Evolutionary conservation across 2,113 vertebrate genomes (phyloP).

Genomic region (Paradoxurus hermaphroditus): DNA sequence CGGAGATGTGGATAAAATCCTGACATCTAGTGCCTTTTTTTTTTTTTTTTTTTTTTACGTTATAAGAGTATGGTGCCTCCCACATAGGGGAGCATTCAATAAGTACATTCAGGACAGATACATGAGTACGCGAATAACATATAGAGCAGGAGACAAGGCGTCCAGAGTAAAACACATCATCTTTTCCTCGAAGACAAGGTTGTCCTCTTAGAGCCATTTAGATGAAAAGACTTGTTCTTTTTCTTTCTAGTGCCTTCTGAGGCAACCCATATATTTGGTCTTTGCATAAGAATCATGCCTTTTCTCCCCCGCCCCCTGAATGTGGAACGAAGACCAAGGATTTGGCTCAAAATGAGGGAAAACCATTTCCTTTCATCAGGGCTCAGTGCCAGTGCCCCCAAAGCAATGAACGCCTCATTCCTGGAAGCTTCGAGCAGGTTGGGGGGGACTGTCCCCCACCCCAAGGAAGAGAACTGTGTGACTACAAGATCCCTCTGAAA

Average conservation of each 20-base stretch:
- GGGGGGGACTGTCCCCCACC: too few relatives aligned
- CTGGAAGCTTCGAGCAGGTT: background rate
- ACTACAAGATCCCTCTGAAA: accelerated
- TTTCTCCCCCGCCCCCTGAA: background rate
- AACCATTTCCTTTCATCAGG: background rate
- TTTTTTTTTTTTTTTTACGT: background rate
- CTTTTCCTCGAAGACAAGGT: background rate
- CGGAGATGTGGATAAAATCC: background rate
- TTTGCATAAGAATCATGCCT: background rate
- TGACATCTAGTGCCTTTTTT: background rate
- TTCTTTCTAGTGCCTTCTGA: background rate
- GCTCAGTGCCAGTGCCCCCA: background rate
- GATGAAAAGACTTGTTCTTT: background rate
- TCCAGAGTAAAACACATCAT: background rate
- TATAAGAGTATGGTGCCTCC: background rate
- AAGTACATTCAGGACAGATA: background rate
- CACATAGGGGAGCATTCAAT: background rate
- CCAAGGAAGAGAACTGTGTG: accelerated
- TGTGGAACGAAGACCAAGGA: background rate
- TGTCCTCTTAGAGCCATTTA: background rate
- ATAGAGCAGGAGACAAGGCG: accelerated
- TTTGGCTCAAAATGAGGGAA: background rate
- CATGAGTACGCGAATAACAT: too few relatives aligned
- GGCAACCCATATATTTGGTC: background rate
- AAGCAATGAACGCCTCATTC: background rate